Evolutionary conservation across 1,140 invertebrate genomes (phyloP), one percentile per base, ranked within the genome.

Genomic region (Tetramorium simillimum): DNA sequence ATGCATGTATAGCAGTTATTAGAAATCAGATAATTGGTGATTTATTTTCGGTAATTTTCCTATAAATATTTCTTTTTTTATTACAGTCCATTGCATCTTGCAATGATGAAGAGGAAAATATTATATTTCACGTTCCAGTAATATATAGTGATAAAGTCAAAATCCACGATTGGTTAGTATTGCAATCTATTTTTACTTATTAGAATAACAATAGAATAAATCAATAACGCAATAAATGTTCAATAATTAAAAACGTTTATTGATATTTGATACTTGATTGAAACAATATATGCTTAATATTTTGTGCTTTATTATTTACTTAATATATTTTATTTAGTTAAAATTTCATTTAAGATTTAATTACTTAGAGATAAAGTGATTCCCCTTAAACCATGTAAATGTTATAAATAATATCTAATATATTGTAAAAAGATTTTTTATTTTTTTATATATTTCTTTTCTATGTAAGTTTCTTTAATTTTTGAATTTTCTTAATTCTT

Each of bases 121-220:
- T 86, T 1, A 0, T 88, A 46, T 86, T 90, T 60, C 78, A 77
- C 10, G 63, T 67, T 37, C 86, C 88, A 63, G 53, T 84, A 6
- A 43, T 63, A 0, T 92, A 93, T 18, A 88, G 77, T 28, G 18
- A 86, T n/a, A 92, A 90, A 93, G 92, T 93, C 12, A 92, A 92
- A 84, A 89, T 92, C 21, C 89, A 92, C 18, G 76, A 90, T 75
- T 93, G 92, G 92, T 93, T 82, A 76, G 67, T 80, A 65, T 12
- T 65, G 6, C 51, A 9, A 21, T 28, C 1, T 40, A 56, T 3
- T 43, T 21, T 16, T 63, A 16, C 37, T 9, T n/a, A 77, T 21
- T 85, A 72, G 5, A 33, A 33, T 33, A 33, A 33, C 4, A 33
- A 75, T 85, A 62, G 6, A 75, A 21, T 67, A 67, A 43, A 67